Evolutionary conservation across 2,113 vertebrate genomes (phyloP).

Genomic region (Mixornis gularis): DNA sequence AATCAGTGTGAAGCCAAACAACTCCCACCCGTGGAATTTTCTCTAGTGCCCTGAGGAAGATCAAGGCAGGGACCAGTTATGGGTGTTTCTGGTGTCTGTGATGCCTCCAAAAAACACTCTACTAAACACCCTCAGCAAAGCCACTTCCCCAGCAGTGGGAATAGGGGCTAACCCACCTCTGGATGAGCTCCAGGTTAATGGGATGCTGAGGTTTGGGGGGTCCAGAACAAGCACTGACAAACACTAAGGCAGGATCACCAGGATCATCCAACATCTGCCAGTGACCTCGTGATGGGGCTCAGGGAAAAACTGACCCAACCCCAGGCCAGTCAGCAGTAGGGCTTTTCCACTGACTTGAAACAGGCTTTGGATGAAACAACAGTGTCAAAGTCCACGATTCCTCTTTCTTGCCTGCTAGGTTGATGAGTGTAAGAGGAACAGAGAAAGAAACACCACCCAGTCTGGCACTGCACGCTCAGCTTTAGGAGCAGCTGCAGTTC

Average conservation of each 20-base stretch:
- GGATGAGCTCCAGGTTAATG: not conserved
- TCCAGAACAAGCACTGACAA: not conserved
- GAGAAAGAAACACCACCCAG: not conserved
- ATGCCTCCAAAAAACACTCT: not conserved
- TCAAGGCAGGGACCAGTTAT: not conserved
- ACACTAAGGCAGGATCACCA: not conserved
- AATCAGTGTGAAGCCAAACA: not conserved
- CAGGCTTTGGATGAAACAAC: not conserved
- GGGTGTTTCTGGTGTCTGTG: not conserved
- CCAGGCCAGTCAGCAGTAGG: not conserved
- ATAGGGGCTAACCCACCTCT: not conserved
- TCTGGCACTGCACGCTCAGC: not conserved
- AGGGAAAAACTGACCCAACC: not conserved
- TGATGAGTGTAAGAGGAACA: conserved; percentile 18
- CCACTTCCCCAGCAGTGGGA: not conserved
- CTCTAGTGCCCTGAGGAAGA: not conserved
- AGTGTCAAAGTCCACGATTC: not conserved
- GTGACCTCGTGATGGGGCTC: not conserved
- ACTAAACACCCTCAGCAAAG: not conserved
- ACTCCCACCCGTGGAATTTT: not conserved
- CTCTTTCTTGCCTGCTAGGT: not conserved
- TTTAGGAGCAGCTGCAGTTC: not conserved
- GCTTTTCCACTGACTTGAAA: not conserved
- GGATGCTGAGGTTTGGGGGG: not conserved
- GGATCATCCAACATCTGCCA: not conserved